Base-by-base conservation (phyloP, 2,797 vertebrate species). In the Danio kyathit region DNA sequence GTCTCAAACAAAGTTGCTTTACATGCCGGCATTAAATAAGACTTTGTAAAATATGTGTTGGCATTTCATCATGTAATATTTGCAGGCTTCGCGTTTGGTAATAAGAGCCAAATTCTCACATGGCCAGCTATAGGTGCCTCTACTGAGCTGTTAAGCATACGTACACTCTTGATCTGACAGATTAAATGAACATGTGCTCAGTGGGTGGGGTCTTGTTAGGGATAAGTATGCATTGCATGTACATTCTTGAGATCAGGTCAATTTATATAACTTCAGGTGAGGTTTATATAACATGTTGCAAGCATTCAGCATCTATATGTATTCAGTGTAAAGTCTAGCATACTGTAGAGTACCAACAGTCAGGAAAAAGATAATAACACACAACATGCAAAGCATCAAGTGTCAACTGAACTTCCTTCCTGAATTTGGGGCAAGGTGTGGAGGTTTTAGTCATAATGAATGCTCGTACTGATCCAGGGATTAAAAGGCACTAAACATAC, bases 51-150 rank as follows among this genome's bases (percentile, higher is more conserved):
- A 70, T 60, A 78, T 3, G 7, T 7, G 12, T 21, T 80, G 48
- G 49, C 14, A 49, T 74, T 65, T 40, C 21, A 56, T 74, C 51
- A 65, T 65, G 49, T 48, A 16, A 73, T 7, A 48, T 80, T 40
- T 7, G 16, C 6, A 19, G 57, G 29, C 48, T 71, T 64, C 14
- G 46, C 13, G 3, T 54, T 46, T 72, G 17, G 49, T 56, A 16
- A 6, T 64, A 65, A 65, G 13, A 40, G 19, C 38, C 38, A 29
- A 52, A 71, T 61, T 11, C 71, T 65, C 40, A 65, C 60, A 40
- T 46, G 69, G 63, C 65, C 51, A 9, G 12, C 19, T 49, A 48
- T 57, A 71, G 56, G 29, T 72, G 16, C 48, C 43, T 59, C 64
- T 57, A 72, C 41, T 65, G 21, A 65, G 40, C 70, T 57, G 60